These are phyloP conservation scores for Thamnaconus septentrionalis DNA, from an alignment of 2,113 vertebrate species.

Conservation along the genomic window DNA sequence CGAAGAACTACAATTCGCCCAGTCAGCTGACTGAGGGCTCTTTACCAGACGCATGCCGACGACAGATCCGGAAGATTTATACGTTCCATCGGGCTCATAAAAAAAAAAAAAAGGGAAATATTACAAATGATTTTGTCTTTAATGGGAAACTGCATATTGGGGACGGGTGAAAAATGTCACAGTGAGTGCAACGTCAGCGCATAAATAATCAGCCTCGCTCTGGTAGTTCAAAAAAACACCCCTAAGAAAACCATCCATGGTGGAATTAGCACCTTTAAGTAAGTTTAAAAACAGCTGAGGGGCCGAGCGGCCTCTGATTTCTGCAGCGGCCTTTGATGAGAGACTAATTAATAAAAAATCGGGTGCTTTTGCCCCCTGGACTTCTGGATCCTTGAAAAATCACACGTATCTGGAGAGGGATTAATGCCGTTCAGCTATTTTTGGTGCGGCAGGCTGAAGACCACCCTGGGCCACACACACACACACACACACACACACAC, in stretches of 20 bases:
- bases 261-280: conserved; percentile 9
- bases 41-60: too few species aligned
- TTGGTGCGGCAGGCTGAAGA: conserved; percentile 43
- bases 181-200: background rate
- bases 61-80: too few species aligned
- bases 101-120: background rate
- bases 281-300: conserved; percentile 23
- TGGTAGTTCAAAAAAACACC: background rate
- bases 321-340: conserved; percentile 43
- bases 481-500: too few species aligned
- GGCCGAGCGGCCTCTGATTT: conserved; percentile 24
- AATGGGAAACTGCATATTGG: background rate
- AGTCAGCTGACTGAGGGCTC: too few species aligned
- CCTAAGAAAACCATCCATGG: background rate
- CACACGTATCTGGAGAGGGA: conserved; percentile 32
- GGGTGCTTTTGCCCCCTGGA: conserved; percentile 43
- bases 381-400: conserved; percentile 29
- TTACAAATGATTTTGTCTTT: background rate
- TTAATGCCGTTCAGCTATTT: conserved; percentile 51
- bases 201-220: conserved; percentile 1
- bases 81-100: too few species aligned
- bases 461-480: conserved; percentile 21
- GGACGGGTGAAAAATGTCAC: background rate
- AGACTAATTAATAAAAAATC: conserved; percentile 59
- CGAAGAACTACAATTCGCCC: too few species aligned